phyloP scores from a whole-genome alignment of 2,113 vertebrate species.

The Brachyhypopomus occidentalis region DNA sequence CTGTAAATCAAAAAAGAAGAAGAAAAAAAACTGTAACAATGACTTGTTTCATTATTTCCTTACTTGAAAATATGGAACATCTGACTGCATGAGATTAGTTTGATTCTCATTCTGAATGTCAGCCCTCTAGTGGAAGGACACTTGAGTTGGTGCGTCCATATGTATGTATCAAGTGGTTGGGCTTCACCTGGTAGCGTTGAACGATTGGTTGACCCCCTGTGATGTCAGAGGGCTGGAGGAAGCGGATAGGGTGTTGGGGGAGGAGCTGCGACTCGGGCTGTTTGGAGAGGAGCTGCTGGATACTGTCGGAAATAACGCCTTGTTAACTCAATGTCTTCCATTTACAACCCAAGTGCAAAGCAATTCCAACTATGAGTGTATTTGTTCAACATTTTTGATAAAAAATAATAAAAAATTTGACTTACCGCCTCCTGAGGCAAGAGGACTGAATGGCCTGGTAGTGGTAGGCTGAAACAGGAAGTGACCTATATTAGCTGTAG shows the following conservation, averaged over 20 bases:
- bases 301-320: conserved; percentile 57
- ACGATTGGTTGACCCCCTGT: conserved; percentile 70
- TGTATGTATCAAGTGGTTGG: background rate
- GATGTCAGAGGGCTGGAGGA: conserved; percentile 65
- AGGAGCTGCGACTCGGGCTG: conserved; percentile 71
- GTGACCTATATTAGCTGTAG: conserved; percentile 3
- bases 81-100: background rate
- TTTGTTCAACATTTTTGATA: background rate
- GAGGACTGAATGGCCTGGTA: conserved; percentile 87
- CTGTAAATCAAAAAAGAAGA: conserved; percentile 52
- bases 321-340: background rate
- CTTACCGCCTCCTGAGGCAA: conserved; percentile 84
- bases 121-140: background rate
- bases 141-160: background rate
- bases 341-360: background rate
- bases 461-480: conserved; percentile 78
- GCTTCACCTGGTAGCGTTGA: conserved; percentile 68
- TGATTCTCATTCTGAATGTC: background rate
- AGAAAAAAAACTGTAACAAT: background rate
- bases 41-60: background rate
- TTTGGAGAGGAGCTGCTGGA: conserved; percentile 78
- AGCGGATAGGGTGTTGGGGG: conserved; percentile 67
- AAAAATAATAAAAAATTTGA: background rate
- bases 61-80: background rate
- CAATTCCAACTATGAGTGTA: too few relatives aligned